Evolutionary conservation across 2,888 invertebrate genomes (phyloP), one percentile per base, ranked within the genome.

Genomic region (Pyrrhosoma nymphula): DNA sequence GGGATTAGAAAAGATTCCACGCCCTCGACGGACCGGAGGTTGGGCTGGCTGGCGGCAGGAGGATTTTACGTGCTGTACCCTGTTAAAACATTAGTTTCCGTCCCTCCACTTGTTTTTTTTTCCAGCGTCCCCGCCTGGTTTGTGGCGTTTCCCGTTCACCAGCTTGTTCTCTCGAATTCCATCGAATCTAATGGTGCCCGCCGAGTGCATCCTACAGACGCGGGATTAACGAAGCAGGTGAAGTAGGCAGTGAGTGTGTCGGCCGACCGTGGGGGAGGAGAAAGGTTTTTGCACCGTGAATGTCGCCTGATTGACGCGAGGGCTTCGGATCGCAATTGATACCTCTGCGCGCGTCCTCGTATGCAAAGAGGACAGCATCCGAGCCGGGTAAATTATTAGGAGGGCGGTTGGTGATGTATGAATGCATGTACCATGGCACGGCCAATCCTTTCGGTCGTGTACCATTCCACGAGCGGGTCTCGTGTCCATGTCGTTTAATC

Each of bases 211-310:
- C 35, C 14, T 26, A 12, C 60, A 60, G 1, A 12, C 60, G 60
- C 60, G 16, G 82, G 82, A 82, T 82, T 82, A 82, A 82, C 82
- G 82, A 82, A 82, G 82, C 82, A 35, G 82, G 30, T 82, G 82
- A 82, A 82, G 82, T 35, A n/a, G 69, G n/a, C 26, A 35, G 60
- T 14, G 60, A 20, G 60, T 12, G 0, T 20, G 12, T 60, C 60
- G 18, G 60, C 16, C 20, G 60, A 47, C 26, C n/a, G 10, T 23
- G 69, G 69, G 26, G 69, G 69, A 23, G 23, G 69, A 26, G n/a
- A 69, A 69, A n/a, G 82, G 30, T 82, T n/a, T 82, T 82, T 35
- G 82, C 82, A 18, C n/a, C 8, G 4, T 69, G 26, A n/a, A 26
- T 35, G 12, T 82, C 82, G 82, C 18, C 14, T 30, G 82, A 82